A percentile compares a stretch with the other conserved stretches of the same genome.
These are phyloP conservation scores for Steromphala cineraria DNA, from an alignment of 2,888 invertebrate genomes.

Conservation along the genomic window DNA sequence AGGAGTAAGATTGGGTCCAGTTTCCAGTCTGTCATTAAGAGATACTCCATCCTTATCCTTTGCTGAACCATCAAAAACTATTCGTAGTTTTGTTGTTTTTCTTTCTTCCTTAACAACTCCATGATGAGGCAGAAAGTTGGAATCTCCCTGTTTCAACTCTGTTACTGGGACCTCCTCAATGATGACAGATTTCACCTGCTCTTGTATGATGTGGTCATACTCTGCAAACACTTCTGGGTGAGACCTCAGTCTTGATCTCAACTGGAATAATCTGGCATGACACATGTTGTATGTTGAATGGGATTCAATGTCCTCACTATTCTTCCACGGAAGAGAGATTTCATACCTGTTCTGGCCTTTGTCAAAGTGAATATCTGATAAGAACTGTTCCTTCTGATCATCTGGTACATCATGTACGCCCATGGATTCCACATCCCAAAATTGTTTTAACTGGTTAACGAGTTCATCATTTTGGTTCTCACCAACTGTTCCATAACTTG, in stretches of 20 bases:
- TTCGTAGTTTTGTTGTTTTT: conserved; percentile 7
- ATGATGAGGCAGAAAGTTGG: too few species aligned
- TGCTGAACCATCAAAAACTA: not conserved
- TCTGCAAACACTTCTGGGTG: too few species aligned
- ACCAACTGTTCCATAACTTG: not conserved
- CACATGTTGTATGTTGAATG: not conserved
- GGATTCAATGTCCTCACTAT: not conserved
- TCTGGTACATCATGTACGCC: not conserved
- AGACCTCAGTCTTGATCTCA: not conserved
- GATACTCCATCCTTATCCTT: not conserved
- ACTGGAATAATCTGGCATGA: not conserved
- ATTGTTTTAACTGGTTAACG: not conserved
- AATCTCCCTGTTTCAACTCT: too few species aligned
- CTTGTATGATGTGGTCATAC: too few species aligned
- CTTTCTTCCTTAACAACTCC: not conserved
- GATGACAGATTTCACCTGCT: too few species aligned
- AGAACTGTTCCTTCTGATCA: not conserved
- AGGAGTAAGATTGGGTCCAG: conserved; percentile 5
- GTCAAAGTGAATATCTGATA: not conserved
- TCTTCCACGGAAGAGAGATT: not conserved
- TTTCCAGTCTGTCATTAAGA: not conserved
- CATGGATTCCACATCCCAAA: not conserved
- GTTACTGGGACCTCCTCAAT: too few species aligned
- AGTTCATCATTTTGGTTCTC: not conserved
- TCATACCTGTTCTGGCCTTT: not conserved